Evolutionary conservation across 1,140 invertebrate species (phyloP).

Genomic region (Nymphalis io): DNA sequence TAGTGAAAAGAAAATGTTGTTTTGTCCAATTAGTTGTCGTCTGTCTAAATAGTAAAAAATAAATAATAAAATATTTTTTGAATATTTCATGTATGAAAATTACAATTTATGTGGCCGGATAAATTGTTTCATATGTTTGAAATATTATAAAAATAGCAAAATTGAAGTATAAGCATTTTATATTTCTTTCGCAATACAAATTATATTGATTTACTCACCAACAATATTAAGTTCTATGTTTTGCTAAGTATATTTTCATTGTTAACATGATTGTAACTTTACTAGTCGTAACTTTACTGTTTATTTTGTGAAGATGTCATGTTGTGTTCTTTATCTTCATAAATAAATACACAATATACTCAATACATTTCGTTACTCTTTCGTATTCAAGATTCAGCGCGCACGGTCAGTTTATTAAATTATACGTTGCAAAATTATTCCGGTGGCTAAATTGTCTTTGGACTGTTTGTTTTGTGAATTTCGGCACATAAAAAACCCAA

Average conservation of each 20-base stretch:
- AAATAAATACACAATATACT: neutral
- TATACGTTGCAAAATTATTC: constrained; percentile 20
- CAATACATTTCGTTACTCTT: neutral
- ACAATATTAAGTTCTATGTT: no score
- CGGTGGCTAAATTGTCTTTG: constrained; percentile 16
- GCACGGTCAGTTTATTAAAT: constrained; percentile 27
- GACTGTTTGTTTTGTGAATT: constrained; percentile 13
- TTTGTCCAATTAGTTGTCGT: neutral
- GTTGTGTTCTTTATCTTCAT: neutral
- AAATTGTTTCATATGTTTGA: no score
- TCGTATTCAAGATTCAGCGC: constrained; percentile 15
- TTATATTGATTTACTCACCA: no score
- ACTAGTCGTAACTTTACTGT: no score
- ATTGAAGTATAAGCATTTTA: no score
- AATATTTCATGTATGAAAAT: no score
- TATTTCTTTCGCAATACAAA: no score
- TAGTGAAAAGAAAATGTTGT: neutral
- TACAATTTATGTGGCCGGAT: no score
- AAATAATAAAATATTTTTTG: no score
- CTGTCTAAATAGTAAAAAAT: no score
- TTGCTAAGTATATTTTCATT: neutral
- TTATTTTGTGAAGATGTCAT: neutral
- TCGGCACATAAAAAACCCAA: neutral
- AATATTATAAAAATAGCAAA: no score
- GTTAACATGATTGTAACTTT: no score